phyloP scores from a whole-genome alignment of 2,888 invertebrate species.

The Drosophila koepferae region DNA sequence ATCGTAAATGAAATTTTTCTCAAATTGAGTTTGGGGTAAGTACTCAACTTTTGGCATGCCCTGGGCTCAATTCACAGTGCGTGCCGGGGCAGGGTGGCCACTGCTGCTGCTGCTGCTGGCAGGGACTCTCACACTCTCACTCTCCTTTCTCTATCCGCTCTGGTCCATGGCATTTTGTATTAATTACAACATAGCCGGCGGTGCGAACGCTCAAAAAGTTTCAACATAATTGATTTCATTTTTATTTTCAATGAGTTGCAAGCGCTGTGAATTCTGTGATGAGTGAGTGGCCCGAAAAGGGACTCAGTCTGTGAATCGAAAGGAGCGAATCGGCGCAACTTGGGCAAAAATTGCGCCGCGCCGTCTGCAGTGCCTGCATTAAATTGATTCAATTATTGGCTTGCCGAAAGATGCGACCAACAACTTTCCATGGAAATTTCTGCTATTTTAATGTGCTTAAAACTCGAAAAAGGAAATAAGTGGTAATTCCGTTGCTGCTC shows the following conservation, averaged over 20 bases:
- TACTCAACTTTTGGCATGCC: conserved; percentile 76
- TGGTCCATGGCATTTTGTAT: conserved; percentile 69
- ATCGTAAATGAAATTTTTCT: conserved; percentile 77
- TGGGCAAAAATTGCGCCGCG: conserved; percentile 10
- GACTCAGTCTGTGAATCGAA: not conserved
- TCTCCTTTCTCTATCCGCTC: not conserved
- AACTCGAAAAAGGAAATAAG: conserved; percentile 4
- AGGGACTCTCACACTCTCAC: conserved; percentile 1
- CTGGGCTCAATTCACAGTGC: conserved; percentile 36
- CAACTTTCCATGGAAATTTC: conserved; percentile 19
- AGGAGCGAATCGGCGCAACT: conserved; percentile 5
- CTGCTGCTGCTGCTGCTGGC: conserved; percentile 10
- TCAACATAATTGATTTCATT: conserved; percentile 76
- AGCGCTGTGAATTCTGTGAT: conserved; percentile 30
- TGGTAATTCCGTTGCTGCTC: not conserved
- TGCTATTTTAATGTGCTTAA: conserved; percentile 53
- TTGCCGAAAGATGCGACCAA: conserved; percentile 28
- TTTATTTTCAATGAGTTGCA: conserved; percentile 53
- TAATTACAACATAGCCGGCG: conserved; percentile 74
- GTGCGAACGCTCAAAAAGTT: conserved; percentile 67
- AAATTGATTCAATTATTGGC: conserved; percentile 72
- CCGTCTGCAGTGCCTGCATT: conserved; percentile 42
- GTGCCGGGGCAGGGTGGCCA: conserved; percentile 8
- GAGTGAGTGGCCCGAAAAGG: conserved; percentile 36
- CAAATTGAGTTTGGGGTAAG: conserved; percentile 76